Evolutionary conservation across 2,797 vertebrate species (phyloP).

Genomic region (Diplodus sargus): DNA sequence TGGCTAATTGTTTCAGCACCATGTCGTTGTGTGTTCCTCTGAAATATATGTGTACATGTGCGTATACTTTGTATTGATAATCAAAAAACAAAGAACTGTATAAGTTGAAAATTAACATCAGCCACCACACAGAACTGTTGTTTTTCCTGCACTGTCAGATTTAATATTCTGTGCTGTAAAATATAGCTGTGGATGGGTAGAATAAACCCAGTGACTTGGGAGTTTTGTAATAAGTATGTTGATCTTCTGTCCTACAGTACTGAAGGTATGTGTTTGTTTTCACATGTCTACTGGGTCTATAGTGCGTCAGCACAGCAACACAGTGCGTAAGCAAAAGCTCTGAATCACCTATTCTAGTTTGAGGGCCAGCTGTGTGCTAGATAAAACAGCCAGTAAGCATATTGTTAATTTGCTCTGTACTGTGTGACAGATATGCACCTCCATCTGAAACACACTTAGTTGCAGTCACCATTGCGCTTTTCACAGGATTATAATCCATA

Average conservation of each 20-base stretch:
- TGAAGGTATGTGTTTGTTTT: constrained; percentile 43
- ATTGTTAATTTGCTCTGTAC: constrained; percentile 31
- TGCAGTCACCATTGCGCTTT: constrained; percentile 24
- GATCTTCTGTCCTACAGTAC: constrained; percentile 27
- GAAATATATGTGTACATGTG: not conserved
- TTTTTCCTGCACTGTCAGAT: not conserved
- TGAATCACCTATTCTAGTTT: constrained; percentile 61
- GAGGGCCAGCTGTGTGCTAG: constrained; percentile 79
- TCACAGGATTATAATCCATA: not conserved
- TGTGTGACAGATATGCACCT: constrained; percentile 27
- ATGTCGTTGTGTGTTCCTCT: not conserved
- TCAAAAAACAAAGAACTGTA: not conserved
- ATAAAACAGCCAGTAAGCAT: constrained; percentile 73
- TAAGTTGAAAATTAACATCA: not conserved
- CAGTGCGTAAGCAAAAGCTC: constrained; percentile 63
- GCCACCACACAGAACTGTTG: not conserved
- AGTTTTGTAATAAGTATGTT: constrained; percentile 48
- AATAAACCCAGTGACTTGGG: constrained; percentile 18
- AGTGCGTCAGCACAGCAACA: constrained; percentile 58
- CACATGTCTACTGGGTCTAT: constrained; percentile 33
- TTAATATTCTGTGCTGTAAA: constrained; percentile 23
- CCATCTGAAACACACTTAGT: constrained; percentile 23
- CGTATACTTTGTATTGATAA: not conserved
- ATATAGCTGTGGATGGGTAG: constrained; percentile 14
- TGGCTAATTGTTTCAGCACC: not conserved